Evolutionary conservation across 1,140 invertebrate genomes (phyloP).

Genomic region (Tetramorium parvispinum): DNA sequence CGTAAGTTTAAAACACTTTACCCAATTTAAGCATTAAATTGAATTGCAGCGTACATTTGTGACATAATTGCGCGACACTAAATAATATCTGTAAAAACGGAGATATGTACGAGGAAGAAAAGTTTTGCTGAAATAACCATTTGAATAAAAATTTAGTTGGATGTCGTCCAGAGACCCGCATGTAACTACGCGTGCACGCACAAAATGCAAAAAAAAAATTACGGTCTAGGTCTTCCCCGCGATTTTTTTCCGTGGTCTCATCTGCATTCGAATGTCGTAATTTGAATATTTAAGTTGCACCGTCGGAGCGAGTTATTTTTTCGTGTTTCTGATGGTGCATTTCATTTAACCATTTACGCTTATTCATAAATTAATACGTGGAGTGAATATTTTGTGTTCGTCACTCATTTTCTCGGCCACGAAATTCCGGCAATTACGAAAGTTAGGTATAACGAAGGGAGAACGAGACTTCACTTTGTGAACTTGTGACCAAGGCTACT

Average conservation of each 20-base stretch:
- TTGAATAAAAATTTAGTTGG: conserved; percentile 57
- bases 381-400: not conserved
- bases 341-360: conserved; percentile 32
- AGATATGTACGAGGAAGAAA: not conserved
- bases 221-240: not conserved
- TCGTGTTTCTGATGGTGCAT: conserved; percentile 23
- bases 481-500: not conserved
- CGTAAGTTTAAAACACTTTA: not conserved
- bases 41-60: conserved; percentile 31
- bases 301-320: conserved; percentile 35
- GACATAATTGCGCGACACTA: conserved; percentile 30
- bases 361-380: conserved; percentile 51
- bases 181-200: conserved; percentile 38
- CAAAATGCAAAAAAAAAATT: conserved; percentile 42
- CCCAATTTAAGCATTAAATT: conserved; percentile 20
- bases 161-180: conserved; percentile 34
- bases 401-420: not conserved
- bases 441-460: not conserved
- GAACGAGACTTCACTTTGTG: not conserved
- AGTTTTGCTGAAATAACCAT: conserved; percentile 45
- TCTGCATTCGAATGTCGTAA: conserved; percentile 59
- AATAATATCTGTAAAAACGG: conserved; percentile 38
- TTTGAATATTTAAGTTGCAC: conserved; percentile 58
- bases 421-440: not conserved
- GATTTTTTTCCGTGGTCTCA: conserved; percentile 39